A percentile compares a stretch with the other conserved stretches of the same genome.
These are phyloP conservation scores for Lutjanus campechanus DNA, from an alignment of 2,797 vertebrate species.

Conservation along the genomic window DNA sequence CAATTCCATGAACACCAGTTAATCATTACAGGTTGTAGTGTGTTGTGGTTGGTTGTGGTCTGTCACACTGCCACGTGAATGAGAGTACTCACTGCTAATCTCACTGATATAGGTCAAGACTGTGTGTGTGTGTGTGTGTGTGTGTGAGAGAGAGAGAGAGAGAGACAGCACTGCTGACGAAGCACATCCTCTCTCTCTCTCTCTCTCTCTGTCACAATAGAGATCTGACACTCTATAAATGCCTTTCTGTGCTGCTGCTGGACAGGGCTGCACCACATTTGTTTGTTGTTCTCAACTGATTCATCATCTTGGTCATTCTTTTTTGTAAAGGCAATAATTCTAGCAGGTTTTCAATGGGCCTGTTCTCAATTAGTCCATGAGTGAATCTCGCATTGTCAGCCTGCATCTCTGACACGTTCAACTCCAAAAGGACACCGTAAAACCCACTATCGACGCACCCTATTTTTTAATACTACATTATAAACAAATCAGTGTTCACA, in stretches of 20 bases:
- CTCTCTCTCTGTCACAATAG: not conserved
- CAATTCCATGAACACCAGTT: constrained; percentile 20
- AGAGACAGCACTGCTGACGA: constrained; percentile 22
- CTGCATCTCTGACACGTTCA: no score
- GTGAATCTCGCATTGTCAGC: not conserved
- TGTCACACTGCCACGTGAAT: constrained; percentile 35
- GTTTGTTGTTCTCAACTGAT: not conserved
- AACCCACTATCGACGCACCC: no score
- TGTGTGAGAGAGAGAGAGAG: not conserved
- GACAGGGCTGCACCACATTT: not conserved
- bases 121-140: not conserved
- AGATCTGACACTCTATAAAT: not conserved
- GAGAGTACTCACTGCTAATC: constrained; percentile 37
- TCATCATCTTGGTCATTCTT: not conserved
- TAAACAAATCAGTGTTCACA: no score
- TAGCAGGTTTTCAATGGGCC: not conserved
- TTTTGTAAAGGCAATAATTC: not conserved
- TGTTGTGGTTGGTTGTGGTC: not conserved
- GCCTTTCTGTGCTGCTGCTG: not conserved
- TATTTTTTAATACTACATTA: no score
- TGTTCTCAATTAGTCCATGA: no score
- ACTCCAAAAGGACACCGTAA: no score
- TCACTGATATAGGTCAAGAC: constrained; percentile 47
- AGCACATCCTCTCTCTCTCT: not conserved
- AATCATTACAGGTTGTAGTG: constrained; percentile 33